A percentile compares a stretch with the other conserved stretches of the same genome.
Conservation (phyloP, 2,888 invertebrate genomes). For the Therioaphis trifolii region DNA sequence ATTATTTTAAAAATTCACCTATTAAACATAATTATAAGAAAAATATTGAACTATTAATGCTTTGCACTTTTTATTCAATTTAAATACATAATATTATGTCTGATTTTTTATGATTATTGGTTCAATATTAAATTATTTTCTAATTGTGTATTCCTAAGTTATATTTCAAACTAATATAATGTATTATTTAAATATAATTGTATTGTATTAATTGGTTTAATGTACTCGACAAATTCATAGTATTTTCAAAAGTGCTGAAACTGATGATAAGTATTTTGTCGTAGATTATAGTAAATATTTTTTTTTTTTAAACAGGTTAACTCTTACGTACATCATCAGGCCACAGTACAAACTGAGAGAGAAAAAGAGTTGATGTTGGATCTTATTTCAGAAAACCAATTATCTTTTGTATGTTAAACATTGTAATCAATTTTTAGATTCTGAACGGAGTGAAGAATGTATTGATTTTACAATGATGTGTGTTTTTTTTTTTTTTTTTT, state of each 20-base stretch:
- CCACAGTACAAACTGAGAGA: background rate
- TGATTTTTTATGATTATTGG: no score
- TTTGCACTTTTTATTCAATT: no score
- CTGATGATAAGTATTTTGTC: background rate
- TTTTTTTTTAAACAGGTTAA: constrained; percentile 4
- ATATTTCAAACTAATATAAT: constrained; percentile 2
- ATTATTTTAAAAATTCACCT: background rate
- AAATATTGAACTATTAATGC: background rate
- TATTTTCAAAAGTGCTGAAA: constrained; percentile 11
- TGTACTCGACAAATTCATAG: no score
- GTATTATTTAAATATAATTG: no score
- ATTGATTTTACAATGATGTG: no score
- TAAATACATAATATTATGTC: no score
- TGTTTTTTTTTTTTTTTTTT: no score
- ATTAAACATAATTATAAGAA: no score
- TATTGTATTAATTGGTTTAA: constrained; percentile 16
- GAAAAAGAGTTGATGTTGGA: background rate
- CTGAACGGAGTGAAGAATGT: no score
- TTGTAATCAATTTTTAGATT: no score
- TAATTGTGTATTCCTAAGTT: background rate
- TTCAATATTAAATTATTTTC: background rate
- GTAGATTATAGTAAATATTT: background rate
- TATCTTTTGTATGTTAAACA: background rate
- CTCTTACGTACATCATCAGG: background rate
- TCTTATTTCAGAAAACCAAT: background rate